Evolutionary conservation across 2,888 invertebrate genomes (phyloP).

Genomic region (Mayetiola destructor): DNA sequence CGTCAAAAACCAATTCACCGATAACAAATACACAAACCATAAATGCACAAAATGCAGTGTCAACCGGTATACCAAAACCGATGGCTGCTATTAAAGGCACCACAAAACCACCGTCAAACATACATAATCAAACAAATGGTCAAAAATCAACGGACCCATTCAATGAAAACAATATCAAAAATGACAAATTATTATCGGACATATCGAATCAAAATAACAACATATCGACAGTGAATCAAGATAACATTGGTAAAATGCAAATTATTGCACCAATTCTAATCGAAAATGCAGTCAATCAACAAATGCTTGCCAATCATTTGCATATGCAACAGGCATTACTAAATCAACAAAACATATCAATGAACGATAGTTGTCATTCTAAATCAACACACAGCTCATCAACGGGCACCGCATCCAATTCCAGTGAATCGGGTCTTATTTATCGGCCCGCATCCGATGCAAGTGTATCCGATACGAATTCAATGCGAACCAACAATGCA

Average conservation of each 20-base stretch:
- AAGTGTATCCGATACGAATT: slow-evolving; percentile 40
- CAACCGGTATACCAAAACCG: slow-evolving; percentile 73
- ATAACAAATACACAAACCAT: slow-evolving; percentile 19
- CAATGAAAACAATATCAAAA: slow-evolving; percentile 2
- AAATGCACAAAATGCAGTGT: slow-evolving; percentile 20
- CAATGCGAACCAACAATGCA: slow-evolving; percentile 32
- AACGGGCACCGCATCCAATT: slow-evolving; percentile 50
- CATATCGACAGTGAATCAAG: slow-evolving; percentile 9
- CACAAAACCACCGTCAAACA: slow-evolving; percentile 54
- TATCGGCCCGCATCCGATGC: slow-evolving; percentile 59
- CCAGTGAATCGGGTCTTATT: slow-evolving; percentile 58
- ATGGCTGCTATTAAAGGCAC: slow-evolving; percentile 86
- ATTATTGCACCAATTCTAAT: slow-evolving; percentile 9
- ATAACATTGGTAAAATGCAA: slow-evolving; percentile 13
- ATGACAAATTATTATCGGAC: neutral
- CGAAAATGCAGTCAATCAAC: slow-evolving; percentile 9
- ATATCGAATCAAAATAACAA: slow-evolving; percentile 37
- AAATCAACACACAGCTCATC: slow-evolving; percentile 43
- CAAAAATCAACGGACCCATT: slow-evolving; percentile 6
- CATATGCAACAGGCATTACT: slow-evolving; percentile 18
- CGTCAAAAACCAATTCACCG: slow-evolving; percentile 19
- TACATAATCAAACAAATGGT: slow-evolving; percentile 36
- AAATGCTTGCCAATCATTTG: slow-evolving; percentile 11
- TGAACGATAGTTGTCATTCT: slow-evolving; percentile 52
- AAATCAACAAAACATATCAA: slow-evolving; percentile 34